These are phyloP conservation scores for Callitettix versicolor DNA, from an alignment of 1,140 invertebrate species.

Conservation along the genomic window DNA sequence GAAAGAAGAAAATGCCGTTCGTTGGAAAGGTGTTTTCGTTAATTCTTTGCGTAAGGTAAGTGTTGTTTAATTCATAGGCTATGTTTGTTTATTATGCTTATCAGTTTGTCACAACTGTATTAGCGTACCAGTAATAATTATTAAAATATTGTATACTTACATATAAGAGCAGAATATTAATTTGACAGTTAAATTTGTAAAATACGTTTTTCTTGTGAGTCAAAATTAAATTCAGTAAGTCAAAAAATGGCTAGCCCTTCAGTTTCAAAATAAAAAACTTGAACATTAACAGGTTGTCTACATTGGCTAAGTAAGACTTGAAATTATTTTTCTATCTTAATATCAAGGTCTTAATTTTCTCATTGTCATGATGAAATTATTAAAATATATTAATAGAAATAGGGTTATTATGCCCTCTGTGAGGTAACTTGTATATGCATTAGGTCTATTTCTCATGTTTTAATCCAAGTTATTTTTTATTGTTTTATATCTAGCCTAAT, in stretches of 20 bases:
- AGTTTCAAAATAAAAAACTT: no score
- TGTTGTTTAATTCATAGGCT: constrained; percentile 3
- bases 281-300: not conserved
- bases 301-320: no score
- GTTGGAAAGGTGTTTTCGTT: constrained; percentile 83
- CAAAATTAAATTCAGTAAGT: not conserved
- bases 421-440: no score
- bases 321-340: no score
- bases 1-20: constrained; percentile 73
- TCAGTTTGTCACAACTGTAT: not conserved
- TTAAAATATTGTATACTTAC: not conserved
- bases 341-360: no score
- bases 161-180: not conserved
- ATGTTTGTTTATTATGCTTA: not conserved
- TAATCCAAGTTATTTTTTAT: no score
- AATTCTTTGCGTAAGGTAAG: constrained; percentile 62
- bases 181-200: not conserved
- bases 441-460: no score
- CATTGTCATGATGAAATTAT: no score
- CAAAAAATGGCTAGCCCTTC: no score
- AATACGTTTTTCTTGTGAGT: not conserved
- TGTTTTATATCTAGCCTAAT: no score
- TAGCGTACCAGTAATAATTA: not conserved
- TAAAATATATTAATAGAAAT: no score
- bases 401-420: no score